Percentiles rank a stretch among this genome's conserved stretches.
Conservation (phyloP, 1,140 invertebrate species). For the Dendroctonus valens region DNA sequence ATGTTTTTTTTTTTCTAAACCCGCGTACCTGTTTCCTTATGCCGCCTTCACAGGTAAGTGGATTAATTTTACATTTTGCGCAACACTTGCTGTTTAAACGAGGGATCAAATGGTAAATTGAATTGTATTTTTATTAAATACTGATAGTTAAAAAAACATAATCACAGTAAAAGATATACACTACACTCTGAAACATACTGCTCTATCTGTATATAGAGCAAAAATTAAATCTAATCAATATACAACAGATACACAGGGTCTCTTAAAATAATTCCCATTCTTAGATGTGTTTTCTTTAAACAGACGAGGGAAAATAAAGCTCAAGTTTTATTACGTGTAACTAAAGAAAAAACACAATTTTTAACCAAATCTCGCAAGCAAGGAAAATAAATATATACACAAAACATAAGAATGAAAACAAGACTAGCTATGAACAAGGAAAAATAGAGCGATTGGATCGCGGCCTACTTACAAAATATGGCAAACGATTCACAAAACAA, state of each 20-base stretch:
- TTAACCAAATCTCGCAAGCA: conserved; percentile 1
- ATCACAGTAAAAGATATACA: conserved; percentile 36
- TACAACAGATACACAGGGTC: conserved; percentile 7
- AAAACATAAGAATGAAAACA: conserved; percentile 25
- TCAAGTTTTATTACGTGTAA: background rate
- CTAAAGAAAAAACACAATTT: conserved; percentile 10
- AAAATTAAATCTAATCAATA: conserved; percentile 10
- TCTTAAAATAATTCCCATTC: background rate
- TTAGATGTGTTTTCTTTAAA: background rate
- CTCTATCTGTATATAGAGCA: conserved; percentile 12
- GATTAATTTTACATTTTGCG: no score
- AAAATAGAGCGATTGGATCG: conserved; percentile 11
- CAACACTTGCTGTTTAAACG: no score
- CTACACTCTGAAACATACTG: conserved; percentile 18
- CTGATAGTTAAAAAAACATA: conserved; percentile 38
- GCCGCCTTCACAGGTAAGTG: no score
- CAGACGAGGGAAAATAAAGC: no score
- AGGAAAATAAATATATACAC: conserved; percentile 20
- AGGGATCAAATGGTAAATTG: no score
- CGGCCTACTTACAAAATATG: conserved; percentile 29
- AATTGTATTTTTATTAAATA: conserved; percentile 34
- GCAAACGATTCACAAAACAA: conserved; percentile 34
- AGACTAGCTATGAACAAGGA: conserved; percentile 36
- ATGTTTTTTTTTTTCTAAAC: no score
- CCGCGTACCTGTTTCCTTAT: no score